Percentiles rank a stretch among this genome's conserved stretches.
These are phyloP conservation scores for Scopus umbretta DNA, from an alignment of 2,113 vertebrate genomes.

Conservation along the genomic window DNA sequence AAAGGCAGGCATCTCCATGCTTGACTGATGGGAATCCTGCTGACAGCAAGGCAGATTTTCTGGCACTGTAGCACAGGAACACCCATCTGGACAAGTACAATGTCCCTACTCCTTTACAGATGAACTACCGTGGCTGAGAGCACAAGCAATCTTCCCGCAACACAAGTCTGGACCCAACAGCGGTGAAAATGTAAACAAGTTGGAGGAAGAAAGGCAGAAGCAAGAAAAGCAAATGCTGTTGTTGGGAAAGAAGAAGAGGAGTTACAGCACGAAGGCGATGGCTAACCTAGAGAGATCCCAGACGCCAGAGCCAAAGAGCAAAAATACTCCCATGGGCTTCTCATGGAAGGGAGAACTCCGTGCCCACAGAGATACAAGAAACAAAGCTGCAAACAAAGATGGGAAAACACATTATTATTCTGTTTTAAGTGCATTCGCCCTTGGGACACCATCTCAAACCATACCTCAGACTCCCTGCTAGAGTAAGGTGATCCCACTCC, in stretches of 20 bases:
- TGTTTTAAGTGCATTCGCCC: not conserved
- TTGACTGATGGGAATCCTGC: not conserved
- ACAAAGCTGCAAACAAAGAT: not conserved
- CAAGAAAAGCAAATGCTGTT: not conserved
- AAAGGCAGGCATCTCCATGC: not conserved
- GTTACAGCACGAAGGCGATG: not conserved
- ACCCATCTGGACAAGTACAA: not conserved
- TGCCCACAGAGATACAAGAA: not conserved
- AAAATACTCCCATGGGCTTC: not conserved
- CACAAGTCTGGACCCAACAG: not conserved
- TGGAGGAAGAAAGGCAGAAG: not conserved
- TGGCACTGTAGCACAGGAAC: not conserved
- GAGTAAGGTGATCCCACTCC: not conserved
- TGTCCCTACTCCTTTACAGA: not conserved
- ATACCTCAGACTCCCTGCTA: not conserved
- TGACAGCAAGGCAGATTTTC: not conserved
- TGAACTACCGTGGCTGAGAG: rapidly evolving
- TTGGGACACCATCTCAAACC: not conserved
- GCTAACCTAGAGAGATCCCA: not conserved
- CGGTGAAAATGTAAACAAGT: not conserved
- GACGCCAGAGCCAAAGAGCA: not conserved
- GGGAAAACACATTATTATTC: not conserved
- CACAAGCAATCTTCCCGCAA: not conserved
- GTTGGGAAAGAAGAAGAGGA: not conserved
- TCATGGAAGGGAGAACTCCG: not conserved